Evolutionary conservation across 2,888 invertebrate species (phyloP).

Genomic region (Oxyteleia sp.): DNA sequence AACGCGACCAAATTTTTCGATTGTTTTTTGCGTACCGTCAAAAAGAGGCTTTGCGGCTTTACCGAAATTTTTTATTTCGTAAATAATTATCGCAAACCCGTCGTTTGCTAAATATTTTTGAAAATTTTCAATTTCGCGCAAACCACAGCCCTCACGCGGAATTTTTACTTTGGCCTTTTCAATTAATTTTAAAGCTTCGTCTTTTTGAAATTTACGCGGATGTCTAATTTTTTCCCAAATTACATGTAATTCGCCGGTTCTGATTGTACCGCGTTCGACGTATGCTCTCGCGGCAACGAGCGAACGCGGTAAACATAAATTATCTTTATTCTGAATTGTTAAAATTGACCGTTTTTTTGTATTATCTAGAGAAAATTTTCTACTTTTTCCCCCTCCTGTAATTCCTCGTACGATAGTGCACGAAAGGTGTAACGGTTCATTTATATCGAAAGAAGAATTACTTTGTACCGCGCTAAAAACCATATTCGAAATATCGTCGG

Average conservation of each 20-base stretch:
- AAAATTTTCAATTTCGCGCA: conserved; percentile 28
- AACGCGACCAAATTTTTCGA: neutral
- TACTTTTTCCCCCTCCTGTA: no score
- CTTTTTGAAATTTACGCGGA: neutral
- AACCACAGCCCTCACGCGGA: neutral
- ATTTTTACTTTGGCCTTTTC: neutral
- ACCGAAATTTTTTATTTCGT: conserved; percentile 7
- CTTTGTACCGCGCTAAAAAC: no score
- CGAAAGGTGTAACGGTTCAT: no score
- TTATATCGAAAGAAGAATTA: no score
- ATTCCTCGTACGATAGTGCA: no score
- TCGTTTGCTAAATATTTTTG: conserved; percentile 22
- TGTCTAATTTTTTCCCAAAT: conserved; percentile 17
- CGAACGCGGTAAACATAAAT: no score
- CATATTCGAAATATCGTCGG: no score
- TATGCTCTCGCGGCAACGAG: no score
- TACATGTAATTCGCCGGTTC: neutral
- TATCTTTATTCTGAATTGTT: no score
- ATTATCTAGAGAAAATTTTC: no score
- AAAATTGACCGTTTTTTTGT: no score
- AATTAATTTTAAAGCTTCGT: conserved; percentile 5
- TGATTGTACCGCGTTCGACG: neutral
- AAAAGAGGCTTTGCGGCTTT: conserved; percentile 5
- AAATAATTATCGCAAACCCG: conserved; percentile 15
- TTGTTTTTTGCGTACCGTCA: conserved; percentile 25